A percentile compares a stretch with the other conserved stretches of the same genome.
Conservation (phyloP, 2,888 invertebrate genomes). For the Andrena fulva region DNA sequence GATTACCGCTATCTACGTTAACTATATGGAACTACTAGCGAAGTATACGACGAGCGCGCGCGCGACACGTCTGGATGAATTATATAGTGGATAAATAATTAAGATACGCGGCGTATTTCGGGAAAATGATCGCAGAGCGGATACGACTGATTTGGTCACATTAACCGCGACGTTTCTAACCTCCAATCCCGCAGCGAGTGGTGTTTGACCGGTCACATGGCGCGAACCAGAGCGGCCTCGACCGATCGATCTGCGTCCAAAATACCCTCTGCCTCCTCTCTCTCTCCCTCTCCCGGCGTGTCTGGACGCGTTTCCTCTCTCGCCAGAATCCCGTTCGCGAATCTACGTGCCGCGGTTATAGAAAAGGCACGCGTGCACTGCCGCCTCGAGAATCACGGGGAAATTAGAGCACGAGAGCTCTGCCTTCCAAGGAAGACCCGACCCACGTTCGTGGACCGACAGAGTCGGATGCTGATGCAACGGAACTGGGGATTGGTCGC, state of each 20-base stretch:
- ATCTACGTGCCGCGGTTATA: neutral
- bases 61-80: no score
- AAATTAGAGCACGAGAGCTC: neutral
- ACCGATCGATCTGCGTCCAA: constrained; percentile 68
- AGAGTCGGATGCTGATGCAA: constrained; percentile 57
- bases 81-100: neutral
- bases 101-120: neutral
- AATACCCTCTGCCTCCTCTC: constrained; percentile 53
- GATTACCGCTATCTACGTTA: no score
- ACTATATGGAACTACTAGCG: no score
- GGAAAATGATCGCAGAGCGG: neutral
- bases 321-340: neutral
- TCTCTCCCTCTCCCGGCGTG: neutral
- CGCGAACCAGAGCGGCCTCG: constrained; percentile 46
- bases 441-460: constrained; percentile 18
- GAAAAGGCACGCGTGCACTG: neutral
- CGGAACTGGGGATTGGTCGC: constrained; percentile 49
- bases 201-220: constrained; percentile 62
- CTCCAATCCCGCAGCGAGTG: constrained; percentile 37
- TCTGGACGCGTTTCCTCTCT: constrained; percentile 17
- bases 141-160: neutral
- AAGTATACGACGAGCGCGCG: no score
- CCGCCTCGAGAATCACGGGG: neutral
- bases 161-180: constrained; percentile 26
- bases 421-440: constrained; percentile 15